These are phyloP conservation scores for Patiria pectinifera DNA, from an alignment of 53 echinoderm and acorn worm genomes.

Conservation along the genomic window DNA sequence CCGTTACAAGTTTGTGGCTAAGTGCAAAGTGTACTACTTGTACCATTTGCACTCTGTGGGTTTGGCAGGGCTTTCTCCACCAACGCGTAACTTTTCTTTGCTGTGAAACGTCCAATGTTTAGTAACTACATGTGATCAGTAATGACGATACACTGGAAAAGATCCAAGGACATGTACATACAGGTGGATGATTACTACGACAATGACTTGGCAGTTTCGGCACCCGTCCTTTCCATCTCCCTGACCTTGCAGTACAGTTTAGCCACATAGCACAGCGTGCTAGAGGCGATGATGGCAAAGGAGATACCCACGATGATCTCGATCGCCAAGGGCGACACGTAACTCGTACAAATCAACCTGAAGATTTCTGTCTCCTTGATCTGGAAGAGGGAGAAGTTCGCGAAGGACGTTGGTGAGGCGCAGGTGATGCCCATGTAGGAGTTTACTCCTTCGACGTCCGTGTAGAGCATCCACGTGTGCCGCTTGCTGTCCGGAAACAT, in stretches of 20 bases:
- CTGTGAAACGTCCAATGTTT: no score
- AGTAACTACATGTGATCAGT: no score
- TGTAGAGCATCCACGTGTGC: constrained; percentile 54
- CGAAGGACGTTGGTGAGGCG: constrained; percentile 67
- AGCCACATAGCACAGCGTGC: constrained; percentile 76
- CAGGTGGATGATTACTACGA: constrained; percentile 15
- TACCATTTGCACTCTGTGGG: no score
- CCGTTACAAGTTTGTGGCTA: no score
- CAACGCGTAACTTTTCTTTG: no score
- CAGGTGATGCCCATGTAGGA: constrained; percentile 53
- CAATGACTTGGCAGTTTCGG: constrained; percentile 72
- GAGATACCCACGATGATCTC: constrained; percentile 88
- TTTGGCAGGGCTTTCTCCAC: no score
- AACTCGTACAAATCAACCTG: constrained; percentile 79
- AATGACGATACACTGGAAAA: no score
- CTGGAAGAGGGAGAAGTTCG: constrained; percentile 13
- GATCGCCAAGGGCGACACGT: constrained; percentile 84
- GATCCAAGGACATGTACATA: neutral
- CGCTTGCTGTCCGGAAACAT: constrained; percentile 40
- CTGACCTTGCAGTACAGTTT: constrained; percentile 88
- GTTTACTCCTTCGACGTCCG: constrained; percentile 26
- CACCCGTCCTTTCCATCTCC: constrained; percentile 78
- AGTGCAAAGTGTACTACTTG: no score
- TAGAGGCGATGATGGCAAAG: constrained; percentile 76
- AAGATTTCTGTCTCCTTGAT: constrained; percentile 36